Conservation (phyloP, 1,140 invertebrate genomes). For the Coboldia fuscipes region DNA sequence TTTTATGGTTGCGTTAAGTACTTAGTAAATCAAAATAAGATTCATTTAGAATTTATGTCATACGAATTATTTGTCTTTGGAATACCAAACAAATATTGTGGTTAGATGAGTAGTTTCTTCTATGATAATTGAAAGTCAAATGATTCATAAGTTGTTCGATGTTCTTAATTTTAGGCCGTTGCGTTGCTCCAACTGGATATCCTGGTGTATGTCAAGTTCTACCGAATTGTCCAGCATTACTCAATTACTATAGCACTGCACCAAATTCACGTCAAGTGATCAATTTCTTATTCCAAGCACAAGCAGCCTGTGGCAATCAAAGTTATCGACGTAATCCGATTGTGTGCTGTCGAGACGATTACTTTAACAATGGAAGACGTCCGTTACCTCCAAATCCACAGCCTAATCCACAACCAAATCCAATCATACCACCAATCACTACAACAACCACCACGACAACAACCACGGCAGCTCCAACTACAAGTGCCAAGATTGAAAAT, state of each 20-base stretch:
- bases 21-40: no score
- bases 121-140: no score
- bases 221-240: conserved; percentile 2
- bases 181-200: background rate
- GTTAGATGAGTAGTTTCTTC: no score
- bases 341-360: conserved; percentile 7
- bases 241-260: background rate
- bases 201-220: background rate
- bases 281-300: conserved; percentile 11
- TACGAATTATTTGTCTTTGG: no score
- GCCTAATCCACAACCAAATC: conserved; percentile 6
- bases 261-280: background rate
- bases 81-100: no score
- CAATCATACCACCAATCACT: conserved; percentile 2
- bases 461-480: background rate
- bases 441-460: conserved; percentile 3
- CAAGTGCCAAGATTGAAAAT: background rate
- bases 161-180: no score
- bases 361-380: background rate
- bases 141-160: no score
- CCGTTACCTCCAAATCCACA: background rate
- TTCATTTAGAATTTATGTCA: no score
- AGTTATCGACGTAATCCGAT: conserved; percentile 14
- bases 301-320: conserved; percentile 14
- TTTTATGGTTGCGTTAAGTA: no score